phyloP scores from a whole-genome alignment of 1,140 invertebrate species.

The Papilio polyxenes region DNA sequence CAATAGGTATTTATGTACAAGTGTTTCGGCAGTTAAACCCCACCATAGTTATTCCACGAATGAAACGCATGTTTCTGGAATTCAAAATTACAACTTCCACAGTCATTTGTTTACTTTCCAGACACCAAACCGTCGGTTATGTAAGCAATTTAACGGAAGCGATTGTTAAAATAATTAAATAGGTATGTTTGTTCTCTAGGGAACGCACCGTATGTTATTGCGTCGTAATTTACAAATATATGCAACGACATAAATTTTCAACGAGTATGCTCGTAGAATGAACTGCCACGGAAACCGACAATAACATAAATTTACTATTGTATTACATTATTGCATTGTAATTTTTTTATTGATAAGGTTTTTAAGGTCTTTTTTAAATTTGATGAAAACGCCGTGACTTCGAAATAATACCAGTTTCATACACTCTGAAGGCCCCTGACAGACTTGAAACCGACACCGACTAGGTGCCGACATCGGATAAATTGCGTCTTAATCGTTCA shows the following conservation, averaged over 20 bases:
- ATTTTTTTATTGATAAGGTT: background rate
- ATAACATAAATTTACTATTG: conserved; percentile 12
- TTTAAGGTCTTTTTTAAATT: background rate
- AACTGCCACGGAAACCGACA: background rate
- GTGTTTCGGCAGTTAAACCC: background rate
- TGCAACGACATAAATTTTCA: conserved; percentile 22
- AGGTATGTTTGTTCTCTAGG: conserved; percentile 23
- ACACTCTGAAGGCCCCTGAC: no score
- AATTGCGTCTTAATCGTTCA: no score
- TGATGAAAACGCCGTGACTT: background rate
- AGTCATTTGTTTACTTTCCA: conserved; percentile 19
- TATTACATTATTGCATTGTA: background rate
- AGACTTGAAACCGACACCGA: no score
- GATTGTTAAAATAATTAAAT: conserved; percentile 24
- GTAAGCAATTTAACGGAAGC: conserved; percentile 15
- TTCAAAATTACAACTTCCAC: background rate
- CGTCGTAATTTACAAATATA: conserved; percentile 18
- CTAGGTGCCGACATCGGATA: no score
- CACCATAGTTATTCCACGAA: background rate
- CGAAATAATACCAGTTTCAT: no score
- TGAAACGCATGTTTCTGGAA: background rate
- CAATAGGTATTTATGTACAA: background rate
- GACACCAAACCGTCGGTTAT: conserved; percentile 10
- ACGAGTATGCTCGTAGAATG: conserved; percentile 19
- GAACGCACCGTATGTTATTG: conserved; percentile 19